phyloP scores from a whole-genome alignment of 92 coral and sea anemone genomes.

The Siderastrea siderea region DNA sequence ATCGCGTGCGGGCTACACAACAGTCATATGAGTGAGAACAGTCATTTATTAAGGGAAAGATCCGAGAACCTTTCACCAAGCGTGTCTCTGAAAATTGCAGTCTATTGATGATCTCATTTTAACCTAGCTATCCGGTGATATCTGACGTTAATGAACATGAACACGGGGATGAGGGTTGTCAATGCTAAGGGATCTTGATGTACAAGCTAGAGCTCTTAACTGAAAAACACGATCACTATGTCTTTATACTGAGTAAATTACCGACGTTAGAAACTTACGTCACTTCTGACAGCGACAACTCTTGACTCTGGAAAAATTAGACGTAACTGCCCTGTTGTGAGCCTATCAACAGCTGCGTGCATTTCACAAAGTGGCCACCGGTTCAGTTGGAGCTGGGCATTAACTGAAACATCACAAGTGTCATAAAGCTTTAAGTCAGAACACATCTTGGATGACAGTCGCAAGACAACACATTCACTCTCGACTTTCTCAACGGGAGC shows the following conservation, averaged over 20 bases:
- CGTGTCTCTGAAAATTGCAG: too few relatives aligned
- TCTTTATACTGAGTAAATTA: background rate
- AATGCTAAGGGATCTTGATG: too few relatives aligned
- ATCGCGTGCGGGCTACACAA: too few relatives aligned
- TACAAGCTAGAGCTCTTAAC: too few relatives aligned
- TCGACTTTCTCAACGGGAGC: slow-evolving; percentile 73
- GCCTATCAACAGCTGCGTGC: slow-evolving; percentile 90
- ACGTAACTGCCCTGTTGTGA: slow-evolving; percentile 58
- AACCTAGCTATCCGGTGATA: too few relatives aligned
- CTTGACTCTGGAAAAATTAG: slow-evolving; percentile 55
- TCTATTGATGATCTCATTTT: too few relatives aligned
- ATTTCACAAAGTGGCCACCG: slow-evolving; percentile 86
- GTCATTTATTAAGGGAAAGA: too few relatives aligned
- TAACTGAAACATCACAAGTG: slow-evolving; percentile 24
- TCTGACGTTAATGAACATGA: too few relatives aligned
- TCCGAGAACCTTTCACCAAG: too few relatives aligned
- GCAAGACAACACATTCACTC: slow-evolving; percentile 64
- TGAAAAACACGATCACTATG: too few relatives aligned
- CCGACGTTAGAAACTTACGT: slow-evolving; percentile 27
- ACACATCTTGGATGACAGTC: slow-evolving; percentile 64
- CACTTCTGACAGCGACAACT: slow-evolving; percentile 31
- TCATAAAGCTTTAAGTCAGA: slow-evolving; percentile 61
- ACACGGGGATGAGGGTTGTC: too few relatives aligned
- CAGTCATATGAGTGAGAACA: too few relatives aligned
- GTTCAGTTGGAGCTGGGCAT: slow-evolving; percentile 80